phyloP scores from a whole-genome alignment of 2,113 vertebrate species.

The Archilochus colubris region DNA sequence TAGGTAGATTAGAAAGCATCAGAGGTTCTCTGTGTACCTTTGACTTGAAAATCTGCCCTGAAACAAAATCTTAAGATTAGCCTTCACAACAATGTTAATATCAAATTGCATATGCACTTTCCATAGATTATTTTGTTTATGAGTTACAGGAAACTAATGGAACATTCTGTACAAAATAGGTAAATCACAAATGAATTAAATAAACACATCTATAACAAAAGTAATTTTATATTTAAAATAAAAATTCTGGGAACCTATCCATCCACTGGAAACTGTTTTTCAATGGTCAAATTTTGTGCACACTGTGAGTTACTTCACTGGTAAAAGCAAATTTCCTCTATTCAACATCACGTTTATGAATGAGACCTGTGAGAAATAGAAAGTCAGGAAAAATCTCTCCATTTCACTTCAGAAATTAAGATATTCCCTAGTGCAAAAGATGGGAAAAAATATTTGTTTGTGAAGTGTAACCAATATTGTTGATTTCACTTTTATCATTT shows the following conservation, averaged over 20 bases:
- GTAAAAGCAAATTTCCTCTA: not conserved
- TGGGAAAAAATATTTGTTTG: not conserved
- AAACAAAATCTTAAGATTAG: not conserved
- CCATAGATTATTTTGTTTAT: not conserved
- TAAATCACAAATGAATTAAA: not conserved
- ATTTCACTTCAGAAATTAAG: not conserved
- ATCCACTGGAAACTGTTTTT: not conserved
- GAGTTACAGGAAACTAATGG: not conserved
- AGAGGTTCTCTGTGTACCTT: not conserved
- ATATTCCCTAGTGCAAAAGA: not conserved
- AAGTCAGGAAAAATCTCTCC: not conserved
- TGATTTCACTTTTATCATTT: not conserved
- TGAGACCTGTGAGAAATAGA: not conserved
- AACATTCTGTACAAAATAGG: not conserved
- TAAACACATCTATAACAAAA: not conserved
- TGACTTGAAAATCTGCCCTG: not conserved
- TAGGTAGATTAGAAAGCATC: not conserved
- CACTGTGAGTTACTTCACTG: not conserved
- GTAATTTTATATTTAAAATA: not conserved
- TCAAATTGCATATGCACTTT: not conserved
- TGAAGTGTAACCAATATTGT: not conserved
- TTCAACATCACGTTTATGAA: not conserved
- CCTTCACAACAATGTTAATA: not conserved
- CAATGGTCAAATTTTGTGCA: not conserved
- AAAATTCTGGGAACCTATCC: not conserved